Percentiles rank a stretch among this genome's conserved stretches.
These are phyloP conservation scores for Caenorhabditis tropicalis DNA, from an alignment of 1,140 invertebrate species.

Conservation along the genomic window DNA sequence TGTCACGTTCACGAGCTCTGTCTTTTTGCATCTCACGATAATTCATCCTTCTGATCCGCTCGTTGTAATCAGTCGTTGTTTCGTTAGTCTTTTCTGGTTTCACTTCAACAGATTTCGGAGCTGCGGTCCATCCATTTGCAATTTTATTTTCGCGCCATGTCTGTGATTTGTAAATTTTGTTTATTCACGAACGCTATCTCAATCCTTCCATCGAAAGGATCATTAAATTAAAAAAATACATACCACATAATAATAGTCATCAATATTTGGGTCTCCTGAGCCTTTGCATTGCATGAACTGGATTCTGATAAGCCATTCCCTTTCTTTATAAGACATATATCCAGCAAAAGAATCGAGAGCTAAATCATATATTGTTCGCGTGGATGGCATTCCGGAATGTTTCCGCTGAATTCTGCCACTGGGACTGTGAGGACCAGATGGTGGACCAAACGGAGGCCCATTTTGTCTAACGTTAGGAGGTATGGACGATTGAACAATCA, in stretches of 20 bases:
- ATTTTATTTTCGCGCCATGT: constrained; percentile 48
- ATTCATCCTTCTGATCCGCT: not conserved
- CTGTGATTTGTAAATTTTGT: no score
- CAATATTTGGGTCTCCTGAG: constrained; percentile 65
- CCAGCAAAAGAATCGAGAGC: constrained; percentile 71
- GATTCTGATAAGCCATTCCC: constrained; percentile 71
- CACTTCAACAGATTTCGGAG: not conserved
- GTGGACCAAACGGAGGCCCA: not conserved
- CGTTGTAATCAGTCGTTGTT: not conserved
- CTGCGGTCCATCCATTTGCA: constrained; percentile 38
- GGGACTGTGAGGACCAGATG: not conserved
- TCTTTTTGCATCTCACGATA: constrained; percentile 25
- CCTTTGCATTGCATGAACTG: constrained; percentile 69
- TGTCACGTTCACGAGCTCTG: not conserved
- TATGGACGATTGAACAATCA: not conserved
- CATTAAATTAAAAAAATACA: not conserved
- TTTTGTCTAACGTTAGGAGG: constrained; percentile 22
- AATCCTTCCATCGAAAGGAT: no score
- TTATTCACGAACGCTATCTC: no score
- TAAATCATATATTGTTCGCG: constrained; percentile 65
- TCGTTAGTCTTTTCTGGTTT: not conserved
- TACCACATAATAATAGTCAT: constrained; percentile 71
- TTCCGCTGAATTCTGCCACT: constrained; percentile 4
- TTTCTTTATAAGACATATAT: constrained; percentile 70
- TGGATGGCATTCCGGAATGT: constrained; percentile 60